Evolutionary conservation across 2,888 invertebrate genomes (phyloP), one percentile per base, ranked within the genome.

Genomic region (Noctua comes): DNA sequence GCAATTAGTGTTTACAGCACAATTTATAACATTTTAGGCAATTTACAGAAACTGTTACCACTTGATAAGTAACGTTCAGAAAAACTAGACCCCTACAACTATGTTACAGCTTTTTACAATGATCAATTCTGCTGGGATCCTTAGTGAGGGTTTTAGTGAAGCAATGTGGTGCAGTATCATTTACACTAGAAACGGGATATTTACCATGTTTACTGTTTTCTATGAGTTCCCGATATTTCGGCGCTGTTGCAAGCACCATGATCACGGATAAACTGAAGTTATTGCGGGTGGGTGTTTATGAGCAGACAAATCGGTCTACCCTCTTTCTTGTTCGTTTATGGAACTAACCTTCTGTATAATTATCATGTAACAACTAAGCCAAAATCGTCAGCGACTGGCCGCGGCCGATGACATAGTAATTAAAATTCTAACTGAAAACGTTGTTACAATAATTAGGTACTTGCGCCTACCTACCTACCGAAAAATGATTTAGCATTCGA

Each of bases 341-440:
- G 31, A 62, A 31, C 31, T 62, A 31, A 31, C 68, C 73, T 82
- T 76, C 77, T 81, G 43, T 24, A 1, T 31, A n/a, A n/a, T n/a
- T n/a, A 16, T 24, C 1, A 16, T 73, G 40, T 31, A 43, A 54
- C 62, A 73, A 76, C 62, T 64, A 27, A 59, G 21, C 24, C 31
- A 68, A 59, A 65, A 74, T 59, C 36, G 31, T 68, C 65, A 13
- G 40, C 24, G 27, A 43, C 21, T 21, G 36, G 71, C 57, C 31
- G 2, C 7, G 27, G 16, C 16, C 11, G 6, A 36, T 82, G 82
- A 82, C 71, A 75, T 62, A 4, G 64, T 69, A 75, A 82, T 82
- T 82, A 65, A 71, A 77, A 82, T 71, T 62, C 13, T 36, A 48
- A n/a, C 68, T 73, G 6, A 24, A 36, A 73, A 64, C 18, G 40